These are phyloP conservation scores for Sporophila hypoxantha DNA, from an alignment of 2,113 vertebrate species.

Conservation along the genomic window DNA sequence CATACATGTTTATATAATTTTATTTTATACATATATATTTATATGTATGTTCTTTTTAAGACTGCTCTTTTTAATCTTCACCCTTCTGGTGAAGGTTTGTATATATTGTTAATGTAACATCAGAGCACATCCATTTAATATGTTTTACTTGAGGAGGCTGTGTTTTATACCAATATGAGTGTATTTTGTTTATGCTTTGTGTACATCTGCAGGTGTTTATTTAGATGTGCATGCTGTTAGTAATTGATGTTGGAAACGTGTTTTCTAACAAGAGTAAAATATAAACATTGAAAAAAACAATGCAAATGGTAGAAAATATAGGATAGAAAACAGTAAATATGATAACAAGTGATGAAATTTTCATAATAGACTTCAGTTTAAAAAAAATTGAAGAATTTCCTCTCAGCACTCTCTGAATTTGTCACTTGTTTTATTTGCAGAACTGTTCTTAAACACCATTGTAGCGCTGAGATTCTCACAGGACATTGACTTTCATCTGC, in stretches of 20 bases:
- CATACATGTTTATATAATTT: neutral
- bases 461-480: neutral
- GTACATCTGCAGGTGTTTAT: neutral
- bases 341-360: neutral
- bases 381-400: neutral
- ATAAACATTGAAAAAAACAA: neutral
- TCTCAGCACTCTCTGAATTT: neutral
- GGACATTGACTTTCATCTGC: neutral
- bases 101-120: neutral
- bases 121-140: neutral
- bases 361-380: neutral
- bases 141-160: neutral
- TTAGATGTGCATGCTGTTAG: neutral
- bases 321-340: neutral
- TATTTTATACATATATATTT: neutral
- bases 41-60: neutral
- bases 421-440: neutral
- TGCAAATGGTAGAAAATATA: neutral
- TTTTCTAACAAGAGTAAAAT: neutral
- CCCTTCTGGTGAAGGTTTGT: neutral
- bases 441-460: neutral
- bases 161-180: neutral
- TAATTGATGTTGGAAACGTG: neutral
- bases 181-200: conserved; percentile 7
- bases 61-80: neutral